Conservation (phyloP, 2,888 invertebrate species). For the Neoaliturus tenellus region DNA sequence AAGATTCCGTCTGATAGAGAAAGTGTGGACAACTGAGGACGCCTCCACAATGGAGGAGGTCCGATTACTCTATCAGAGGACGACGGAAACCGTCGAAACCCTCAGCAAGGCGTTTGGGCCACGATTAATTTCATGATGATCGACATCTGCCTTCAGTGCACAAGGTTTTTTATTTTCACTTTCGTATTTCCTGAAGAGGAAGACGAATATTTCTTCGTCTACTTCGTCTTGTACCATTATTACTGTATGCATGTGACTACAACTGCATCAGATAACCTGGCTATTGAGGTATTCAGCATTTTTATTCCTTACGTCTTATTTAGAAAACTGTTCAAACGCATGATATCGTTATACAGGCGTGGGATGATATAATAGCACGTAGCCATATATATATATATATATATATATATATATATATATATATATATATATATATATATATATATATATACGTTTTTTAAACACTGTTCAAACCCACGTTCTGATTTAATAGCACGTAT, state of each 20-base stretch:
- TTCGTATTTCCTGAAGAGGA: not conserved
- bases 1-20: constrained; percentile 15
- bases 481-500: too few species aligned
- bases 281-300: not conserved
- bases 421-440: too few species aligned
- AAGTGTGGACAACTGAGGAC: not conserved
- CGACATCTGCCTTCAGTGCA: not conserved
- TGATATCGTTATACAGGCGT: too few species aligned
- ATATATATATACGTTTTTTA: too few species aligned
- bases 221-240: not conserved
- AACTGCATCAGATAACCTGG: constrained; percentile 6
- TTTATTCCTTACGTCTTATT: not conserved
- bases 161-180: constrained; percentile 3
- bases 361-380: too few species aligned
- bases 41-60: not conserved
- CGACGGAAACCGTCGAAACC: not conserved
- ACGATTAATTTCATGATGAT: not conserved
- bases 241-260: constrained; percentile 9
- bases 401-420: too few species aligned
- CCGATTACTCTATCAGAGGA: not conserved
- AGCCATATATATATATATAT: too few species aligned
- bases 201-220: not conserved
- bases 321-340: too few species aligned
- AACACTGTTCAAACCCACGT: too few species aligned
- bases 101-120: constrained; percentile 11